Evolutionary conservation across 2,888 invertebrate genomes (phyloP), one percentile per base, ranked within the genome.

Genomic region (Thyatira batis): DNA sequence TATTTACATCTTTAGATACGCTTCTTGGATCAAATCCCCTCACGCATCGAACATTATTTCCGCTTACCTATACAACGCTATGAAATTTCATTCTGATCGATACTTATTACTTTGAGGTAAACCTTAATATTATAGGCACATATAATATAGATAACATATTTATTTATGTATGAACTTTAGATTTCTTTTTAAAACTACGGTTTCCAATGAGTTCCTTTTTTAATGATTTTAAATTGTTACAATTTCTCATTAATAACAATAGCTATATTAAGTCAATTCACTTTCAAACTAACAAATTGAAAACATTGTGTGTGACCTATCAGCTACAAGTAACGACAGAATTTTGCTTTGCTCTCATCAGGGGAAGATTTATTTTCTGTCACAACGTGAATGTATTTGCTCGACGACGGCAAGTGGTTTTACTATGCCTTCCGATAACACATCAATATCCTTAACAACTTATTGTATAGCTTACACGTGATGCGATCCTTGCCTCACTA

Each of bases 391-490:
- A 57, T 54, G 56, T 58, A 55, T 65, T 65, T 58, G 58, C 51
- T 56, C 60, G 48, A 45, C 52, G 57, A 59, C 58, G 66, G 65
- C 65, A 66, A 69, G 65, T 65, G 65, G 61, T 76, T 76, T 77
- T 75, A 76, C 73, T 67, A 71, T 65, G 57, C 55, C 61, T 73
- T 71, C 73, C 78, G 73, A 78, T 76, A 76, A 69, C 68, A 58
- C 63, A 71, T 72, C 74, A 71, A 79, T 78, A 79, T 80, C 73
- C 69, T 68, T 69, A 61, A 69, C 63, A 67, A 65, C 66, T 60
- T 60, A 70, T 70, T 71, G 58, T 63, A 55, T 54, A 52, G 57
- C 60, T 45, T 44, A 49, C 50, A 60, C 55, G 51, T 46, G 53
- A 50, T 54, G 45, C 43, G 52, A 39, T 45, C 23, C 23, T 45